A percentile compares a stretch with the other conserved stretches of the same genome.
Evolutionary conservation across 2,113 vertebrate species (phyloP).

Genomic region (Noturus placidus): DNA sequence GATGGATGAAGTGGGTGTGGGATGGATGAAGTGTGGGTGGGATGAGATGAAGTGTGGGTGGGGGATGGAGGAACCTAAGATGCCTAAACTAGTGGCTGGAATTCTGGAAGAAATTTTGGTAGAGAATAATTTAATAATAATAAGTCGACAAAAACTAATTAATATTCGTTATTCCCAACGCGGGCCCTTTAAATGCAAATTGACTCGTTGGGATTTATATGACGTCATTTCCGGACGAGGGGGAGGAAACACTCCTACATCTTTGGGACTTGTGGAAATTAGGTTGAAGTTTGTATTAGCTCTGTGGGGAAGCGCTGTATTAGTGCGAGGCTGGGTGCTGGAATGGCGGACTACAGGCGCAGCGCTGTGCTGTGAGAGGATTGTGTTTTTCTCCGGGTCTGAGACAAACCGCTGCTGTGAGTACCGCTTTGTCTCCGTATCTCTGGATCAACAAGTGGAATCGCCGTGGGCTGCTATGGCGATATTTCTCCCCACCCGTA

Average conservation of each 20-base stretch:
- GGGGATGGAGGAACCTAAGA: background rate
- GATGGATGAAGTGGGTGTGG: background rate
- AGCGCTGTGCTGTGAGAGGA: background rate
- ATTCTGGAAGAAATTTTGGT: background rate
- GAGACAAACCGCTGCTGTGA: constrained; percentile 3
- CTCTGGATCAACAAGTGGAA: constrained; percentile 23
- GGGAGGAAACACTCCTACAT: background rate
- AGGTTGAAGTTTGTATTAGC: background rate
- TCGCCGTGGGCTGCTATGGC: constrained; percentile 12
- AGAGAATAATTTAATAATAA: background rate
- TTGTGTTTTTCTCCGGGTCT: background rate
- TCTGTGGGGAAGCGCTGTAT: background rate
- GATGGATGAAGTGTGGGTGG: background rate
- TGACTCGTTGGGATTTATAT: background rate
- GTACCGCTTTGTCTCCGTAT: constrained; percentile 19
- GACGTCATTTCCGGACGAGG: constrained; percentile 10
- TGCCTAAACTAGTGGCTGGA: background rate
- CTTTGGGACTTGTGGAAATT: background rate
- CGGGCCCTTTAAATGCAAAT: constrained; percentile 16
- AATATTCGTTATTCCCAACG: background rate
- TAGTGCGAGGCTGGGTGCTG: background rate
- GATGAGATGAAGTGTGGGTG: background rate
- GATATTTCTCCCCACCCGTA: constrained; percentile 4
- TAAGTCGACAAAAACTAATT: background rate
- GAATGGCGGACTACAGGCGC: background rate